Evolutionary conservation across 2,113 vertebrate genomes (phyloP), one percentile per base, ranked within the genome.

Genomic region (Melospiza melodia): DNA sequence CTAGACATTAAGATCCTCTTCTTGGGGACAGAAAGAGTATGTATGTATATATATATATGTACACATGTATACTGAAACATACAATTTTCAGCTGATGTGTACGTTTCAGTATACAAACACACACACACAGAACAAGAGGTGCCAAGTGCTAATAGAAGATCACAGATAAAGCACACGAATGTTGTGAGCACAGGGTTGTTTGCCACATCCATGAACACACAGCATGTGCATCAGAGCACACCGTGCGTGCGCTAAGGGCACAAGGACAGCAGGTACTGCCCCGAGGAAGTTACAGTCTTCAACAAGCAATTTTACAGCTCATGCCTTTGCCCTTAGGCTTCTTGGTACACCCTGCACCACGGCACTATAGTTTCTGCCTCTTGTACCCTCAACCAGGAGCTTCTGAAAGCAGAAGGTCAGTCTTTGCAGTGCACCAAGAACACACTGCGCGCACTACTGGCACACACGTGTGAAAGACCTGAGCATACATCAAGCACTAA

Each of bases 201-300:
- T 37, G 14, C 66, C 78, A 75, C 66, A 74, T 51, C 68, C 59
- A 37, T 0, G 10, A 8, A 71, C 1, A 6, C 51, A 15, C 24
- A 37, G 52, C 48, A 14, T 2, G 15, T 1, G 20, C 54, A 51
- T 15, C 67, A 17, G 33, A 20, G 48, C 0, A 8, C 12, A n/a
- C 73, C 52, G 5, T 24, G 59, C 5, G 24, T 37, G 48, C 18
- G 0, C 0, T 10, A 30, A 68, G 28, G 49, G 51, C 13, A 1
- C 52, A 33, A 28, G n/a, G 33, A 57, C 68, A 37, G 68, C 67
- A 23, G 41, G 51, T 27, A 33, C 25, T 28, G 67, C 78, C 66
- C 66, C 51, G 17, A 91, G 63, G 46, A 89, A 78, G 62, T 76
- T 12, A 15, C 18, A 62, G 31, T 15, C 58, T 35, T 28, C 58